Conservation (phyloP, 2,797 vertebrate species). For the Dromococcyx pavoninus region DNA sequence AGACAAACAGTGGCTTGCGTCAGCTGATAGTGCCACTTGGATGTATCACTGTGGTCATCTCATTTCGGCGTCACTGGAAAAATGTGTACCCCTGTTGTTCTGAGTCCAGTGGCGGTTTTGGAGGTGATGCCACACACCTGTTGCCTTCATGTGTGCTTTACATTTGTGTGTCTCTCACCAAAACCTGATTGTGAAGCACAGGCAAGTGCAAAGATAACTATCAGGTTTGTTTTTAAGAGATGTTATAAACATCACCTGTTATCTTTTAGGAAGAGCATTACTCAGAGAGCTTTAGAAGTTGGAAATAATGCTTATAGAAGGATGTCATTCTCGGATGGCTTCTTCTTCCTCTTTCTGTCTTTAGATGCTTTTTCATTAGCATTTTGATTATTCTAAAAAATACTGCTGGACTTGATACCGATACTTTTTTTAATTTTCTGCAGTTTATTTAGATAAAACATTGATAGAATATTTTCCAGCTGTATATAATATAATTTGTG, state of each 20-base stretch:
- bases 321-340: neutral
- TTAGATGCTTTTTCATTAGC: neutral
- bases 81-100: neutral
- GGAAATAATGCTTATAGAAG: neutral
- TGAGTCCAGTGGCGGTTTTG: neutral
- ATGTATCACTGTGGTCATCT: neutral
- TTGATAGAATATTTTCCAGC: neutral
- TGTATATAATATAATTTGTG: neutral
- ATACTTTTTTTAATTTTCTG: neutral
- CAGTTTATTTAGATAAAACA: neutral
- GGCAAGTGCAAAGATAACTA: neutral
- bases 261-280: neutral
- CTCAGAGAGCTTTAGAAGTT: neutral
- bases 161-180: neutral
- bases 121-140: neutral
- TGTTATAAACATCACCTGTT: neutral
- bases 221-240: neutral
- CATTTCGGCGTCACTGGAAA: neutral
- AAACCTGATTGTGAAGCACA: neutral
- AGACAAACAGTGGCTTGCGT: neutral
- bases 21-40: neutral
- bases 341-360: neutral
- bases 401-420: neutral
- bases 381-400: neutral
- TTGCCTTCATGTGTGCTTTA: neutral